phyloP scores from a whole-genome alignment of 2,113 vertebrate species.

The Seriola aureovittata region DNA sequence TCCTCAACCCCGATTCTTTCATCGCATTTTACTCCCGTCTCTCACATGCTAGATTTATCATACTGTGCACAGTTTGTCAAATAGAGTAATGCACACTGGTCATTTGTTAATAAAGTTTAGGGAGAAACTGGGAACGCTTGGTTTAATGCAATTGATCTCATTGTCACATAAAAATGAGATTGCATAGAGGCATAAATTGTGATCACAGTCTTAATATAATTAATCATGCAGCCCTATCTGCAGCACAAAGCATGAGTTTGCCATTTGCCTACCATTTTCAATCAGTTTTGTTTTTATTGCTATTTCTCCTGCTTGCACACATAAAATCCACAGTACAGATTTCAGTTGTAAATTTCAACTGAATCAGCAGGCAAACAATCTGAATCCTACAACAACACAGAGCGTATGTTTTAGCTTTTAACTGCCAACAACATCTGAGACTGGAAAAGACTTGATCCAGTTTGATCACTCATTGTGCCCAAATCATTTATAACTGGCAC shows the following conservation, averaged over 20 bases:
- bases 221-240: neutral
- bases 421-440: neutral
- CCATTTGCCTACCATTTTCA: neutral
- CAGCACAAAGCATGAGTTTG: neutral
- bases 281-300: neutral
- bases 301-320: neutral
- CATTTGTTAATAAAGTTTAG: neutral
- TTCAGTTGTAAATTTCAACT: neutral
- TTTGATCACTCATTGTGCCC: neutral
- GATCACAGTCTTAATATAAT: neutral
- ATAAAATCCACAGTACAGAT: neutral
- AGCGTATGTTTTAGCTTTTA: neutral
- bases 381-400: neutral
- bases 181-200: neutral
- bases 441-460: neutral
- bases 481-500: conserved; percentile 1
- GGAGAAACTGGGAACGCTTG: neutral
- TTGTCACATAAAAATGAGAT: conserved; percentile 8
- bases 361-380: neutral
- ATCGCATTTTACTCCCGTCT: neutral
- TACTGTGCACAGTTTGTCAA: neutral
- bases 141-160: neutral
- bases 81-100: neutral
- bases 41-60: neutral
- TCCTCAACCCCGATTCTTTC: neutral